These are phyloP conservation scores for Nudaria mundana DNA, from an alignment of 2,888 invertebrate genomes.

Conservation along the genomic window DNA sequence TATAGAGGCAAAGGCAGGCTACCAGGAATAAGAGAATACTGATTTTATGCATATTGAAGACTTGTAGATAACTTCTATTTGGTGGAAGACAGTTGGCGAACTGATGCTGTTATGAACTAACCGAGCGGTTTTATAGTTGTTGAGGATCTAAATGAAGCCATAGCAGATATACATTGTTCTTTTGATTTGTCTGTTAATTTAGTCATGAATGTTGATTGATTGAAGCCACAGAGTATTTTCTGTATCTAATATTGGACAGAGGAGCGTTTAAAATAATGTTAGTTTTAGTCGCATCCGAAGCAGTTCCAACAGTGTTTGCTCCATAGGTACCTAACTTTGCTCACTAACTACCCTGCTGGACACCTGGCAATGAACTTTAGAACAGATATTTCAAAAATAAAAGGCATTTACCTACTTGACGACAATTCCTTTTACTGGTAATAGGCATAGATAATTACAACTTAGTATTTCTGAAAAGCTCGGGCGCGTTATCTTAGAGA, in stretches of 20 bases:
- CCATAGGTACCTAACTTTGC: too few relatives aligned
- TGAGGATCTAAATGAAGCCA: slow-evolving; percentile 38
- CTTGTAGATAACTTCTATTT: slow-evolving; percentile 2
- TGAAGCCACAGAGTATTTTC: neutral
- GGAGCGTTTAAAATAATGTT: too few relatives aligned
- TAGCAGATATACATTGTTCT: neutral
- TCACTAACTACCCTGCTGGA: too few relatives aligned
- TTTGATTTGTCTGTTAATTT: neutral
- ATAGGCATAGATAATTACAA: too few relatives aligned
- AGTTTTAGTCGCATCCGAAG: too few relatives aligned
- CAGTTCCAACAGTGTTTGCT: too few relatives aligned
- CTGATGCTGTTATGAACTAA: slow-evolving; percentile 22
- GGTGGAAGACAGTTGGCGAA: slow-evolving; percentile 5
- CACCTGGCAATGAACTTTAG: too few relatives aligned
- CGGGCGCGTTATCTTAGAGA: too few relatives aligned
- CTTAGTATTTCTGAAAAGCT: too few relatives aligned
- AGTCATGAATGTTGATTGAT: neutral
- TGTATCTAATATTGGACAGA: neutral
- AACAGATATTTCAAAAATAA: too few relatives aligned
- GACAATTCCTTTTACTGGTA: too few relatives aligned
- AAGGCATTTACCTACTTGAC: too few relatives aligned
- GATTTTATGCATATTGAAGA: slow-evolving; percentile 47
- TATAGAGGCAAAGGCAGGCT: slow-evolving; percentile 47
- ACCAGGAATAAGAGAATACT: slow-evolving; percentile 44
- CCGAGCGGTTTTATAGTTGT: slow-evolving; percentile 38